Evolutionary conservation across 2,113 vertebrate genomes (phyloP).

Genomic region (Heliornis fulica): DNA sequence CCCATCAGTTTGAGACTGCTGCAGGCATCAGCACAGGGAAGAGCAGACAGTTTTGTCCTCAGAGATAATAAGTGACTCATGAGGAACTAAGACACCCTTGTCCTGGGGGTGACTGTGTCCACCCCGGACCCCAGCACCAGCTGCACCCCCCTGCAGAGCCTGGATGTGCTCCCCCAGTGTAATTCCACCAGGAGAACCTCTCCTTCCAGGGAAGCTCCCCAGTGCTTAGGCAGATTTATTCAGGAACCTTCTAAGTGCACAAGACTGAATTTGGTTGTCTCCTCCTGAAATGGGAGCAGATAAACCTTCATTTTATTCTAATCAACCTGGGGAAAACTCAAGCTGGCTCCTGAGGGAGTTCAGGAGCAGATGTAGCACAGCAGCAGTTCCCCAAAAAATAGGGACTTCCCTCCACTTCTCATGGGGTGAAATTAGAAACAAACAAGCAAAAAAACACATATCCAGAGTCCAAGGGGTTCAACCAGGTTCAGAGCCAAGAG

Average conservation of each 20-base stretch:
- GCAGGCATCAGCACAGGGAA: background rate
- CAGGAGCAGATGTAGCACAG: background rate
- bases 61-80: background rate
- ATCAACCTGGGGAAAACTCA: background rate
- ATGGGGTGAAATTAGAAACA: background rate
- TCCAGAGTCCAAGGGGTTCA: background rate
- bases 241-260: background rate
- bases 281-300: background rate
- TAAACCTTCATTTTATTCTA: background rate
- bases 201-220: background rate
- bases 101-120: background rate
- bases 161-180: background rate
- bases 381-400: background rate
- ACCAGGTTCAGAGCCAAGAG: background rate
- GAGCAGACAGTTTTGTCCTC: background rate
- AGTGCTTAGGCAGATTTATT: background rate
- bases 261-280: background rate
- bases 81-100: background rate
- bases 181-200: background rate
- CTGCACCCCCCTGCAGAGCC: background rate
- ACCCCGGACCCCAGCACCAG: background rate
- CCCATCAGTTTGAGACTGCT: background rate
- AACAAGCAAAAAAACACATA: background rate
- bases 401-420: no score
- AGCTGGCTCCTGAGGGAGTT: background rate